phyloP scores from a whole-genome alignment of 2,797 vertebrate genomes.

The Smutsia temminckii region DNA sequence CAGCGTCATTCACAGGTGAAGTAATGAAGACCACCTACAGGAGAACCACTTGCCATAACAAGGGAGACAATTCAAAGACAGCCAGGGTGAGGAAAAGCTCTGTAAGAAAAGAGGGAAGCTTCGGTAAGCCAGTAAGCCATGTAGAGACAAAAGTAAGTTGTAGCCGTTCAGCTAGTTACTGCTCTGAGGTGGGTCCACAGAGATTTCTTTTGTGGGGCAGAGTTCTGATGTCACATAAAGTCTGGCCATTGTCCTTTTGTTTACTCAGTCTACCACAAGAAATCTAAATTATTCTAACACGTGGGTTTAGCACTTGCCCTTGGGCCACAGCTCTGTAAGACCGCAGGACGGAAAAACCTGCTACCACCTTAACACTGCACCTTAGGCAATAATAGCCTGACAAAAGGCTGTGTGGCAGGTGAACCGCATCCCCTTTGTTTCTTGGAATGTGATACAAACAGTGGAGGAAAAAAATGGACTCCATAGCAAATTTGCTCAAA shows the following conservation, averaged over 20 bases:
- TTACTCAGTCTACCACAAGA: conserved; percentile 57
- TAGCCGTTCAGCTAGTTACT: neutral
- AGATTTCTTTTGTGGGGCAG: conserved; percentile 29
- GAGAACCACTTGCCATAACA: neutral
- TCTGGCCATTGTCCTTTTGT: conserved; percentile 49
- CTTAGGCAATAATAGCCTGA: conserved; percentile 54
- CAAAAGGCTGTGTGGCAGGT: neutral
- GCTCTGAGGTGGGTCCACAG: neutral
- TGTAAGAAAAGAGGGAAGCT: neutral
- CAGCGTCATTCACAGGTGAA: neutral
- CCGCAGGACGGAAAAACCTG: conserved; percentile 64
- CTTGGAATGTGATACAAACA: neutral
- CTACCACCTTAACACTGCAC: neutral
- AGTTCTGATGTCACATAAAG: neutral
- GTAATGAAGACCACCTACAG: neutral
- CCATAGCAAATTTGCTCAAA: neutral
- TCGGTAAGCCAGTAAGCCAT: neutral
- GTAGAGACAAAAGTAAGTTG: neutral
- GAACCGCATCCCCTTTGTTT: neutral
- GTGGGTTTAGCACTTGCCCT: conserved; percentile 69
- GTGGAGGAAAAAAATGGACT: neutral
- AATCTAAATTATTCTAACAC: conserved; percentile 66
- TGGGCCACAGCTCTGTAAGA: conserved; percentile 59
- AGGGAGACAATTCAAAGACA: neutral
- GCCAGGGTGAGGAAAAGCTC: neutral